Evolutionary conservation across 2,888 invertebrate species (phyloP), one percentile per base, ranked within the genome.

Genomic region (Nomada hirtipes): DNA sequence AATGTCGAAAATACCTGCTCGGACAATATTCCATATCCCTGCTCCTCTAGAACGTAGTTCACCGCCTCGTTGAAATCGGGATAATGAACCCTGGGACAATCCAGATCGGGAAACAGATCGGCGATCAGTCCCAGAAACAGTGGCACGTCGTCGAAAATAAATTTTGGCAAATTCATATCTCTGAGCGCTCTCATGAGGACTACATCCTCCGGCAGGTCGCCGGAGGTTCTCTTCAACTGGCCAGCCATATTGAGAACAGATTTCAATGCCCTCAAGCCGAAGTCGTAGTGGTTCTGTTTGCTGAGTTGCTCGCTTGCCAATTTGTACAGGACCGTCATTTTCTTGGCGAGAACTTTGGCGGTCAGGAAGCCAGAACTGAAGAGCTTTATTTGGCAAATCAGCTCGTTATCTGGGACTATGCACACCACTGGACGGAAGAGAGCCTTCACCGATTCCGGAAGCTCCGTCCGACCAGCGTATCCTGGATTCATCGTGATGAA

Each of bases 401-500:
- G 96, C 92, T 98, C 98, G 80, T 98, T 94, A 92, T 99, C 98
- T 0, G 98, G 98, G 60, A 98, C 96, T 80, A 98, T 98, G 92
- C 98, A 98, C 1, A 98, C 98, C 2, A 98, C 98, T 0, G 98
- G 98, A 13, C 98, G 95, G 94, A 98, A 98, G 47, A 98, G 94
- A 0, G 98, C 97, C 93, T 98, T 98, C 10, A 98, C 98, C 0
- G 98, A 98, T 93, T 98, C 98, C 0, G 98, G 98, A 47, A 99
- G 94, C 91, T 98, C 98, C 0, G 98, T 98, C 75, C 98, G 96
- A 0, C 98, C 98, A 0, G 98, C 98, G 91, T 98, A 98, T 0
- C 98, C 98, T 0, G 98, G 98, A 94, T 98, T 98, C 98, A 98
- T 98, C 0, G 98, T 98, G 74, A 98, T 98, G 94, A 98, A 99